These are phyloP conservation scores for Spheniscus mendiculus DNA, from an alignment of 2,113 vertebrate genomes.

Conservation along the genomic window DNA sequence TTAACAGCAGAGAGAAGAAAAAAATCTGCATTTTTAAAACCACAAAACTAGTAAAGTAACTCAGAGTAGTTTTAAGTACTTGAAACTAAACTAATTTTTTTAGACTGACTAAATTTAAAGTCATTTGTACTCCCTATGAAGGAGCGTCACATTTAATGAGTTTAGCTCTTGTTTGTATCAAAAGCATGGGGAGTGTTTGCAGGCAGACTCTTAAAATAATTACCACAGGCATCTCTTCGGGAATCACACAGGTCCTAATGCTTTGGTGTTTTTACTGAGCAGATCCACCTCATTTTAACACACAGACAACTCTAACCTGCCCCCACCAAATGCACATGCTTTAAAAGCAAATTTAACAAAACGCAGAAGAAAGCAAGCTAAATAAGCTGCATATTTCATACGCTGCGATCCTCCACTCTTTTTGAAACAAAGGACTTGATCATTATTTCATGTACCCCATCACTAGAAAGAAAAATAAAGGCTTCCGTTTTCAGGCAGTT, in stretches of 20 bases:
- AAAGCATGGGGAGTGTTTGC: background rate
- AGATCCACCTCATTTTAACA: background rate
- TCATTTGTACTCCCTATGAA: accelerated
- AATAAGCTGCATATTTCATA: background rate
- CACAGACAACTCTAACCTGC: background rate
- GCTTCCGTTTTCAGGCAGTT: background rate
- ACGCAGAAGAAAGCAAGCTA: background rate
- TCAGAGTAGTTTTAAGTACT: background rate
- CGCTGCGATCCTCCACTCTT: accelerated
- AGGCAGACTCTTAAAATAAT: background rate
- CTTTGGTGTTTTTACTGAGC: background rate
- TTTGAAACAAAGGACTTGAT: background rate
- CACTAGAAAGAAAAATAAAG: background rate
- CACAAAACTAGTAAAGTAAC: background rate
- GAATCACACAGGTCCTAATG: background rate
- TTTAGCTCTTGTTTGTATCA: background rate
- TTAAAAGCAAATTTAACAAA: background rate
- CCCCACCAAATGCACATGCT: accelerated
- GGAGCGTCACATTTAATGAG: background rate
- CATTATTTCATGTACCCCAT: background rate
- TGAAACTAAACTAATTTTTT: background rate
- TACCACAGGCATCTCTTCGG: background rate
- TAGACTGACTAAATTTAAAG: background rate
- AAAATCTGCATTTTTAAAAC: background rate
- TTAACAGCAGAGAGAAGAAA: background rate